Evolutionary conservation across 2,888 invertebrate species (phyloP).

Genomic region (Epistrophe eligans): DNA sequence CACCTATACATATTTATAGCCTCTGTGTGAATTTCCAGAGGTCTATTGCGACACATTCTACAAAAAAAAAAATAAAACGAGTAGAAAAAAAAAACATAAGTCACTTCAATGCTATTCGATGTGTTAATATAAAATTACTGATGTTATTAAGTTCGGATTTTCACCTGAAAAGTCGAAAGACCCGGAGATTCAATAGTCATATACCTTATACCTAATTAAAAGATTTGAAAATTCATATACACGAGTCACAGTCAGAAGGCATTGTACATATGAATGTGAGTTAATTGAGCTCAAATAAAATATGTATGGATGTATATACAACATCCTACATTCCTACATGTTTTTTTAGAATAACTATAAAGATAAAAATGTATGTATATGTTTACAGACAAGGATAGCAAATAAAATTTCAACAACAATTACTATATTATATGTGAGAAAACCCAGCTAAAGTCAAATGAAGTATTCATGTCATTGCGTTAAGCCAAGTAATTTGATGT

Average conservation of each 20-base stretch:
- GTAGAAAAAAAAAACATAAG: conserved; percentile 16
- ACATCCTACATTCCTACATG: conserved; percentile 30
- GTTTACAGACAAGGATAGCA: neutral
- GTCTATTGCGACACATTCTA: conserved; percentile 55
- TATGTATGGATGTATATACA: no score
- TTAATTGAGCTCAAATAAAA: conserved; percentile 36
- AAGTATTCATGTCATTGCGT: conserved; percentile 31
- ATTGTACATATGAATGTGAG: conserved; percentile 35
- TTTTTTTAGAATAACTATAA: neutral
- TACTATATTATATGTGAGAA: conserved; percentile 29
- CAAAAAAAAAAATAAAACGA: no score
- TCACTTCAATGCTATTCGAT: conserved; percentile 52
- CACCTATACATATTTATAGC: neutral
- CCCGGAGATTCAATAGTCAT: conserved; percentile 61
- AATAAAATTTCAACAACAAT: conserved; percentile 27
- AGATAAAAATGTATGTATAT: neutral
- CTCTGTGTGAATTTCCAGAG: conserved; percentile 46
- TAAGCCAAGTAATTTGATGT: conserved; percentile 18
- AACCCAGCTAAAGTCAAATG: conserved; percentile 30
- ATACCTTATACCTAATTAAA: neutral
- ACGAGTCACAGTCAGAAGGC: conserved; percentile 10
- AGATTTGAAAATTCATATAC: conserved; percentile 51
- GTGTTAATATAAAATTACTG: conserved; percentile 44
- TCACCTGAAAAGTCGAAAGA: conserved; percentile 50
- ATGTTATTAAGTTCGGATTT: conserved; percentile 47